A percentile compares a stretch with the other conserved stretches of the same genome.
These are phyloP conservation scores for Epirrhoe alternata DNA, from an alignment of 2,888 invertebrate genomes.

Conservation along the genomic window DNA sequence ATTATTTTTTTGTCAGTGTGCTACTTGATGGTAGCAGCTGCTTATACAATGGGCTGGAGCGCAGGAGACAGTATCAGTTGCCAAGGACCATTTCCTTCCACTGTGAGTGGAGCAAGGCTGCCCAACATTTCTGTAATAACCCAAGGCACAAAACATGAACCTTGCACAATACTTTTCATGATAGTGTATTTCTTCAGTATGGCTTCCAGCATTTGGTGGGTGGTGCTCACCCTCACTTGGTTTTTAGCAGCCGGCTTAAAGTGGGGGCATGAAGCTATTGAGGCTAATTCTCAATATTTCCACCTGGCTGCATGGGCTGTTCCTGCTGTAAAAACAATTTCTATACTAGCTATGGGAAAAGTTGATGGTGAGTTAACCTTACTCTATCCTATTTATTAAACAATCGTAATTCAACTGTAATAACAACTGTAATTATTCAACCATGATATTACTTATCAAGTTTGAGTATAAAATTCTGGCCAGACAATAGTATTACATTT, in stretches of 20 bases:
- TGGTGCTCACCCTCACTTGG: conserved; percentile 97
- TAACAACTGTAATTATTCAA: conserved; percentile 4
- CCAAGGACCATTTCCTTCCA: conserved; percentile 91
- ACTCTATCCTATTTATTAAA: not conserved
- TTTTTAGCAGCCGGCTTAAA: conserved; percentile 98
- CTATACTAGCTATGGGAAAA: conserved; percentile 97
- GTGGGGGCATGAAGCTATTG: conserved; percentile 99
- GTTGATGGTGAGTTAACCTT: conserved; percentile 91
- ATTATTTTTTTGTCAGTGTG: conserved; percentile 98
- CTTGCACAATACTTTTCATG: conserved; percentile 98
- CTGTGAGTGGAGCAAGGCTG: conserved; percentile 88
- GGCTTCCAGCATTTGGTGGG: conserved; percentile 99
- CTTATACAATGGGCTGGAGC: conserved; percentile 94
- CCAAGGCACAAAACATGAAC: conserved; percentile 93
- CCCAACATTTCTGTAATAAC: conserved; percentile 93
- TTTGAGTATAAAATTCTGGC: not conserved
- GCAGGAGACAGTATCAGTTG: conserved; percentile 94
- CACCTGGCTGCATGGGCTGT: conserved; percentile 99
- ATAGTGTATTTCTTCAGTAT: conserved; percentile 97
- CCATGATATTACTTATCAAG: not conserved
- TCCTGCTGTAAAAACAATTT: conserved; percentile 97
- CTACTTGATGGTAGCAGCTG: conserved; percentile 96
- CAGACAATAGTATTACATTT: not conserved
- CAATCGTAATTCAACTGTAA: conserved; percentile 10
- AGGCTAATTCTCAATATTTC: conserved; percentile 98